These are phyloP conservation scores for Drosophila baimaii DNA, from an alignment of 1,140 invertebrate species.

Conservation along the genomic window DNA sequence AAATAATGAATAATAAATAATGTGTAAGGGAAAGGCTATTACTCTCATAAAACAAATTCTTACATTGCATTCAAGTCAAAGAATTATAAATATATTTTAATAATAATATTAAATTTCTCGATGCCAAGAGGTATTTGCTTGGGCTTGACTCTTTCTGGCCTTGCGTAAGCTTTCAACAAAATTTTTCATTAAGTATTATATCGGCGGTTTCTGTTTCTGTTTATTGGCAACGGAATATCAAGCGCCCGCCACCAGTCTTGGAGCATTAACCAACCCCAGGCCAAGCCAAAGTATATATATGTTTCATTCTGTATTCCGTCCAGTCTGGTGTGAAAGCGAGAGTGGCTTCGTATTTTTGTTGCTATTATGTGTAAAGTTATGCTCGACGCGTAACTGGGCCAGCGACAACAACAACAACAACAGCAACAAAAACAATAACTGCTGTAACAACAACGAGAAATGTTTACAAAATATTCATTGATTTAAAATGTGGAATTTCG, in stretches of 20 bases:
- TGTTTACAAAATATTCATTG: slow-evolving; percentile 76
- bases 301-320: slow-evolving; percentile 73
- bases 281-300: background rate
- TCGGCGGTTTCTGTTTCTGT: slow-evolving; percentile 23
- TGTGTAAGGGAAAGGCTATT: no score
- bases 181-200: slow-evolving; percentile 30
- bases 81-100: no score
- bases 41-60: no score
- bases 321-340: slow-evolving; percentile 71
- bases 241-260: slow-evolving; percentile 18
- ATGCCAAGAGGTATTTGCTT: background rate
- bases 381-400: slow-evolving; percentile 59
- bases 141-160: background rate
- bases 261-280: slow-evolving; percentile 21
- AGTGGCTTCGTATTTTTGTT: slow-evolving; percentile 48
- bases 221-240: slow-evolving; percentile 44
- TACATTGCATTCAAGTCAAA: no score
- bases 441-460: slow-evolving; percentile 43
- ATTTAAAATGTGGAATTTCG: slow-evolving; percentile 64
- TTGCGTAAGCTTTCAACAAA: slow-evolving; percentile 19
- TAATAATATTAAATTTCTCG: background rate
- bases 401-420: slow-evolving; percentile 39
- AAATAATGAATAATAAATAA: no score
- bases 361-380: slow-evolving; percentile 54
- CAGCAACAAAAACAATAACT: background rate